Conservation (phyloP, 2,888 invertebrate species). For the Drosophila buzzatii region DNA sequence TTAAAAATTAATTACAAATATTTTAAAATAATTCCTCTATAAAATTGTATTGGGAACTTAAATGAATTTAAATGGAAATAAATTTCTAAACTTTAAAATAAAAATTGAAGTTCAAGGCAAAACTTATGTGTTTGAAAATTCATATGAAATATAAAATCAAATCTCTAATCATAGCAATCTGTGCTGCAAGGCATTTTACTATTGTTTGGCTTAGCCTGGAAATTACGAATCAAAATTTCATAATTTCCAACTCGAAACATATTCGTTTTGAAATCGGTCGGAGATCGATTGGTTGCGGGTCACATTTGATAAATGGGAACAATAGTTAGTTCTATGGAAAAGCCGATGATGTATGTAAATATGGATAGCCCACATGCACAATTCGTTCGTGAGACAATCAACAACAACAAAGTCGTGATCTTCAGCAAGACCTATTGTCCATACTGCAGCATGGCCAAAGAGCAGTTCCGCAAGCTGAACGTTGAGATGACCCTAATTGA, state of each 20-base stretch:
- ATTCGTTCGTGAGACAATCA: conserved; percentile 88
- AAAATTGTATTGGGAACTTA: no score
- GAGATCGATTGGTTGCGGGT: not conserved
- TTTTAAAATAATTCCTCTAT: no score
- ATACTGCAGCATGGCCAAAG: conserved; percentile 95
- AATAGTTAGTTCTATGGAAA: conserved; percentile 61
- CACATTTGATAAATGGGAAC: conserved; percentile 65
- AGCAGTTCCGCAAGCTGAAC: conserved; percentile 91
- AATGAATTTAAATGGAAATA: no score
- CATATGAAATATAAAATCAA: not conserved
- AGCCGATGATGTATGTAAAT: conserved; percentile 48
- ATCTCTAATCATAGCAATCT: conserved; percentile 23
- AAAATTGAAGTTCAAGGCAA: not conserved
- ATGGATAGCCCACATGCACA: conserved; percentile 80
- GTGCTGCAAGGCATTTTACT: not conserved
- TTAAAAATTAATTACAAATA: no score
- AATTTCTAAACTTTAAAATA: not conserved
- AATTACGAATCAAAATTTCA: conserved; percentile 1
- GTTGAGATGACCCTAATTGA: conserved; percentile 91
- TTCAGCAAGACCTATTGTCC: conserved; percentile 97
- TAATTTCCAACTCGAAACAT: conserved; percentile 11
- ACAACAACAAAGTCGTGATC: conserved; percentile 92
- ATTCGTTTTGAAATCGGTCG: not conserved
- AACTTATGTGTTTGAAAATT: not conserved
- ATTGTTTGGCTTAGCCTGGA: conserved; percentile 1